Conservation (phyloP, 2,797 vertebrate genomes). For the Ptychadena robeensis region DNA sequence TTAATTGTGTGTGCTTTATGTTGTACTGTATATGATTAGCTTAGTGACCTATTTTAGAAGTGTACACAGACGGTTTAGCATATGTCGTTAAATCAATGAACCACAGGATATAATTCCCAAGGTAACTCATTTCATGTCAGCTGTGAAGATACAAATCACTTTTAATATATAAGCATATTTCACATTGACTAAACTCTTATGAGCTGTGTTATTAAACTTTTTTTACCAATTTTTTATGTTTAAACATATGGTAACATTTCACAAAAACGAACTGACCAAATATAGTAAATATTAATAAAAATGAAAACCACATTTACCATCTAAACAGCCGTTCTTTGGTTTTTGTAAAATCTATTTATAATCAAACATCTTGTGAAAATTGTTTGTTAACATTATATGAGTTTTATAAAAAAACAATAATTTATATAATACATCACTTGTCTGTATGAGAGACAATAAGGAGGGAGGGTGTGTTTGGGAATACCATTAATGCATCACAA, state of each 20-base stretch:
- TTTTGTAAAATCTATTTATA: neutral
- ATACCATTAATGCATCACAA: too few relatives aligned
- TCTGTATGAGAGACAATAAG: too few relatives aligned
- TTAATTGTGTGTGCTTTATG: slow-evolving; percentile 13
- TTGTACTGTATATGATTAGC: neutral
- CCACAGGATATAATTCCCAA: slow-evolving; percentile 28
- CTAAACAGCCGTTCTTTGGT: too few relatives aligned
- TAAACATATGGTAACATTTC: slow-evolving; percentile 22
- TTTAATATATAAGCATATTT: slow-evolving; percentile 24
- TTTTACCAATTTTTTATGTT: neutral
- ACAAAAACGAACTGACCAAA: neutral
- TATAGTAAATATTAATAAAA: slow-evolving; percentile 11
- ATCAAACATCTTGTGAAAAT: too few relatives aligned
- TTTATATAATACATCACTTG: too few relatives aligned
- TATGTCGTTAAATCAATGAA: slow-evolving; percentile 34
- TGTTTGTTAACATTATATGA: too few relatives aligned
- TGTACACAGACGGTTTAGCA: slow-evolving; percentile 15
- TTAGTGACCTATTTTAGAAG: slow-evolving; percentile 28
- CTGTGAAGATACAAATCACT: slow-evolving; percentile 32
- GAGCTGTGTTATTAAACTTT: neutral
- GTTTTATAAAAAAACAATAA: too few relatives aligned
- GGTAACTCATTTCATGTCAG: slow-evolving; percentile 26
- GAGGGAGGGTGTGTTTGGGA: too few relatives aligned
- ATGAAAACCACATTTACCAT: too few relatives aligned
- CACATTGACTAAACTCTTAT: neutral